Conservation (phyloP, 2,888 invertebrate genomes). For the Sialis fuliginosa region DNA sequence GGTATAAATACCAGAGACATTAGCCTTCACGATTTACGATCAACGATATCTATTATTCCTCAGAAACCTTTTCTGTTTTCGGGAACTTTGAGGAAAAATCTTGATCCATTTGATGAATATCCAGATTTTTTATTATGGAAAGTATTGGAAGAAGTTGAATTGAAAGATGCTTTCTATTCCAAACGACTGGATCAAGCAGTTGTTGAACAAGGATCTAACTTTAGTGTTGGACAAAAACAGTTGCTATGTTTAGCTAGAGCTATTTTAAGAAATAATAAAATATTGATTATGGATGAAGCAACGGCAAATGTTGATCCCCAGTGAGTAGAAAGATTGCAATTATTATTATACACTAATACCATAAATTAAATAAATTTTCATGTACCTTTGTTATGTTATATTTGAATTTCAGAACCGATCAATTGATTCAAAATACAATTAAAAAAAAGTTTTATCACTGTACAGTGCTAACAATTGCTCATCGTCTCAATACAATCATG, state of each 20-base stretch:
- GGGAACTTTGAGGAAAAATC: slow-evolving; percentile 51
- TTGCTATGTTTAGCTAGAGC: slow-evolving; percentile 1
- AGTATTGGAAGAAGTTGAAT: slow-evolving; percentile 42
- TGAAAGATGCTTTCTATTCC: background rate
- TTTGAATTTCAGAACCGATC: slow-evolving; percentile 34
- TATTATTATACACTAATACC: too few relatives aligned
- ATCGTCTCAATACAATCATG: slow-evolving; percentile 27
- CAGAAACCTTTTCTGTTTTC: slow-evolving; percentile 45
- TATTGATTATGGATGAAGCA: slow-evolving; percentile 1
- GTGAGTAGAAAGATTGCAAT: background rate
- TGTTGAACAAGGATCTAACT: background rate
- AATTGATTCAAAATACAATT: slow-evolving; percentile 61
- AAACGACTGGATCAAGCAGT: background rate
- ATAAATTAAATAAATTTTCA: too few relatives aligned
- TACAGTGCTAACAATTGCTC: slow-evolving; percentile 74
- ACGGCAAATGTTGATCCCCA: slow-evolving; percentile 2
- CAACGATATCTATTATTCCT: slow-evolving; percentile 36
- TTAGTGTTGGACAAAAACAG: slow-evolving; percentile 2
- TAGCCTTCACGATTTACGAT: slow-evolving; percentile 34
- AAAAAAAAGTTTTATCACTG: slow-evolving; percentile 56
- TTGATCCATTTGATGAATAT: slow-evolving; percentile 57
- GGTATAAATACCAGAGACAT: slow-evolving; percentile 38
- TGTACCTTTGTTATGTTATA: too few relatives aligned
- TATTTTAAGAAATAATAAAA: slow-evolving; percentile 1
- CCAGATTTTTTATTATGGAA: slow-evolving; percentile 50